phyloP scores from a whole-genome alignment of 2,888 invertebrate genomes.

The Timema cristinae region DNA sequence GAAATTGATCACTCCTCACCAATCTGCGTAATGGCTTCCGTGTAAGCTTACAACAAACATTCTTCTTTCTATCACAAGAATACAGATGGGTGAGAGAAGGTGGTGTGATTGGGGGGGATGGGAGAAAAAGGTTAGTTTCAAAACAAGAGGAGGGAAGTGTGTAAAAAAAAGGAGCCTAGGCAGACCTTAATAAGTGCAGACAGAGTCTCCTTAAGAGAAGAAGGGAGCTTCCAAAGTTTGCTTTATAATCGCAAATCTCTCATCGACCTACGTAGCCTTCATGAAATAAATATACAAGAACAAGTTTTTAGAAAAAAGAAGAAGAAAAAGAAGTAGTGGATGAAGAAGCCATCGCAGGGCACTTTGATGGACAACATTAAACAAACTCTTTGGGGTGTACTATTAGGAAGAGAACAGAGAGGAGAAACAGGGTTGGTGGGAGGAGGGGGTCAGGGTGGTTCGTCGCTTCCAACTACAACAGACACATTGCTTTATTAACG shows the following conservation, averaged over 20 bases:
- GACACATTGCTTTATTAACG: no score
- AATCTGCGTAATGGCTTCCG: slow-evolving; percentile 8
- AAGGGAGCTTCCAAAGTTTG: slow-evolving; percentile 21
- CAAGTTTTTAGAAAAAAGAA: background rate
- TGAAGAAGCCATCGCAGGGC: slow-evolving; percentile 2
- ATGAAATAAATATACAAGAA: no score
- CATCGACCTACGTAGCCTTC: slow-evolving; percentile 6
- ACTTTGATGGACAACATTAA: slow-evolving; percentile 13
- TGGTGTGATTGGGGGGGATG: background rate
- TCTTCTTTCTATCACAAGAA: background rate
- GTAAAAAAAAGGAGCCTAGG: background rate
- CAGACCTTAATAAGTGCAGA: slow-evolving; percentile 24
- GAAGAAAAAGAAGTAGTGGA: background rate
- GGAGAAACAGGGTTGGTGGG: no score
- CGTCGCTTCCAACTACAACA: no score
- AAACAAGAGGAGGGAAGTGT: background rate
- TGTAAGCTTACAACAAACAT: slow-evolving; percentile 14
- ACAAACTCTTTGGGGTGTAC: background rate
- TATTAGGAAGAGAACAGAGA: no score
- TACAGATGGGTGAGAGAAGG: background rate
- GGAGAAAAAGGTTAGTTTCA: background rate
- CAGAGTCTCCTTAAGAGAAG: slow-evolving; percentile 24
- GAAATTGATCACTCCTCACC: no score
- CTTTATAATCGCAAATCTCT: slow-evolving; percentile 28
- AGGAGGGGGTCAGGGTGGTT: no score